These are phyloP conservation scores for Brachyistius frenatus DNA, from an alignment of 2,113 vertebrate genomes.

Conservation along the genomic window DNA sequence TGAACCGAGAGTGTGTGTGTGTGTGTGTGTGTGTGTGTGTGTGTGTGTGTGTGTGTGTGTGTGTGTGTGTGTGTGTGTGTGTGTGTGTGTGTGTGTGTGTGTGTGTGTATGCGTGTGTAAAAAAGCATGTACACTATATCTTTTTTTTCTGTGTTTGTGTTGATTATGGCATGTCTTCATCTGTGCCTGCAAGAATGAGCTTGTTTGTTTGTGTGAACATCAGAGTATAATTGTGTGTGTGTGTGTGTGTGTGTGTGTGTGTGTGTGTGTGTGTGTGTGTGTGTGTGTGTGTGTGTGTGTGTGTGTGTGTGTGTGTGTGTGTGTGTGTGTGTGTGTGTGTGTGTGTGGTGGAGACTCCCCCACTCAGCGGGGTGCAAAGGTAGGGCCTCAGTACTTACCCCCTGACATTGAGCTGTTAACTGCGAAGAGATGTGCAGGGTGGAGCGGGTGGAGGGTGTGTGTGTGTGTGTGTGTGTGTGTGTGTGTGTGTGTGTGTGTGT, in stretches of 20 bases:
- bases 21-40: conserved; percentile 9
- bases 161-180: not conserved
- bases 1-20: conserved; percentile 28
- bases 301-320: conserved; percentile 16
- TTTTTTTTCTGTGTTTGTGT: too few relatives aligned
- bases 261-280: not conserved
- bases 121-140: too few relatives aligned
- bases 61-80: not conserved
- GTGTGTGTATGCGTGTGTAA: not conserved
- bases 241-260: conserved; percentile 16
- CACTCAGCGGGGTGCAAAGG: conserved; percentile 68
- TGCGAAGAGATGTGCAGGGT: conserved; percentile 63
- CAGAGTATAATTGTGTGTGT: not conserved
- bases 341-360: conserved; percentile 39
- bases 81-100: not conserved
- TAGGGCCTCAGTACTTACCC: conserved; percentile 89
- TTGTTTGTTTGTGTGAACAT: conserved; percentile 1
- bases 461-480: not conserved
- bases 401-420: conserved; percentile 90
- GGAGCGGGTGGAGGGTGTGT: conserved; percentile 29
- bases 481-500: conserved; percentile 22
- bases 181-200: not conserved
- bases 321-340: conserved; percentile 8
- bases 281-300: not conserved
- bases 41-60: not conserved